Conservation (phyloP, 1,140 invertebrate species). For the Neuroterus valhalla region DNA sequence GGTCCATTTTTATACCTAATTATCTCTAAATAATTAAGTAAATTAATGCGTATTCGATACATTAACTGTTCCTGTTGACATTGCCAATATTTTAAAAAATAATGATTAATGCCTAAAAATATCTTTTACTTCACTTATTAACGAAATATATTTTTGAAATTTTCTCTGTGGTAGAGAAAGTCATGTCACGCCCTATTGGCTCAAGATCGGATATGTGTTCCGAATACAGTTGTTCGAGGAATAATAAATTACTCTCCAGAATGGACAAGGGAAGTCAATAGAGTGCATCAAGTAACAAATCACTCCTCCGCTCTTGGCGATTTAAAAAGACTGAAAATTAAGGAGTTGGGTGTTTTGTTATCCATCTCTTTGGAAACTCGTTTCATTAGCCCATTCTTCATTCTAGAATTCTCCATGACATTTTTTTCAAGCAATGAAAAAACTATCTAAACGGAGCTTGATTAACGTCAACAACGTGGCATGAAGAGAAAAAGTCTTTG, state of each 20-base stretch:
- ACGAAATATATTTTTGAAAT: not conserved
- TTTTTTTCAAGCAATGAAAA: too few species aligned
- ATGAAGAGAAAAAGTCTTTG: too few species aligned
- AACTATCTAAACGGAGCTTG: too few species aligned
- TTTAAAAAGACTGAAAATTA: slow-evolving; percentile 31
- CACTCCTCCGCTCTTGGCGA: slow-evolving; percentile 29
- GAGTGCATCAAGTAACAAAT: slow-evolving; percentile 42
- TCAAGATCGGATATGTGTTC: slow-evolving; percentile 10
- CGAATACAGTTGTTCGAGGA: not conserved
- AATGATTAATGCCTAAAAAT: too few species aligned
- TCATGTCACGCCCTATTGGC: slow-evolving; percentile 1
- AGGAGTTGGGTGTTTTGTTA: slow-evolving; percentile 32
- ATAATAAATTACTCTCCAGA: slow-evolving; percentile 49
- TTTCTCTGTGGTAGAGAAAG: not conserved
- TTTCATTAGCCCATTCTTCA: not conserved
- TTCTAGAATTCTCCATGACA: not conserved
- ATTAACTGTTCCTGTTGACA: too few species aligned
- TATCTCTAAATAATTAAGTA: too few species aligned
- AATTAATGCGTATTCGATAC: too few species aligned
- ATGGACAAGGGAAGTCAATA: slow-evolving; percentile 39
- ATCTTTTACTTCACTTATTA: too few species aligned
- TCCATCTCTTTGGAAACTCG: not conserved
- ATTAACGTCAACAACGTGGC: too few species aligned
- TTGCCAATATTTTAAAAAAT: too few species aligned
- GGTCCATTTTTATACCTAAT: too few species aligned